phyloP scores from a whole-genome alignment of 1,140 invertebrate species.

The Drosophila kohkoa region DNA sequence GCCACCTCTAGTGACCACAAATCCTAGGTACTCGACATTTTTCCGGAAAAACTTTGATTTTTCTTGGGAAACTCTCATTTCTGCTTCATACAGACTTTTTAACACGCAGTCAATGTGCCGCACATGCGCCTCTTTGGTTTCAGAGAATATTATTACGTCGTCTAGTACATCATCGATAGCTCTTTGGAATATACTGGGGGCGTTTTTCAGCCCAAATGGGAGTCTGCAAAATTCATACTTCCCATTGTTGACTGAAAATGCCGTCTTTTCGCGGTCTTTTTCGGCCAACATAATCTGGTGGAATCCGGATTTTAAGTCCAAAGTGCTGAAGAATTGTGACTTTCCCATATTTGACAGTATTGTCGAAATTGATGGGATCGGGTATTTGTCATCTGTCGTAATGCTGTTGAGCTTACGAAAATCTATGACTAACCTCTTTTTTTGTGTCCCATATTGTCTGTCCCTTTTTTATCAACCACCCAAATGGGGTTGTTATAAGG shows the following conservation, averaged over 20 bases:
- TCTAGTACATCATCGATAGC: constrained; percentile 13
- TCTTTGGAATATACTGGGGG: not conserved
- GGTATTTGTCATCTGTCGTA: no score
- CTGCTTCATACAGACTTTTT: constrained; percentile 10
- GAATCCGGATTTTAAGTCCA: not conserved
- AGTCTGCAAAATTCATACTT: constrained; percentile 16
- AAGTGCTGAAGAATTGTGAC: no score
- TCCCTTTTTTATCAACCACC: no score
- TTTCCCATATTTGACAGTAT: no score
- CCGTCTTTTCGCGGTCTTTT: constrained; percentile 7
- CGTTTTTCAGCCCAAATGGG: not conserved
- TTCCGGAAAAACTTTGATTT: constrained; percentile 24
- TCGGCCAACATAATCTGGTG: not conserved
- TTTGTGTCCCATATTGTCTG: no score
- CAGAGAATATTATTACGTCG: constrained; percentile 28
- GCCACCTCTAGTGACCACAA: constrained; percentile 15
- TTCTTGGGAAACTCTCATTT: constrained; percentile 21
- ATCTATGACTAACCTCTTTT: no score
- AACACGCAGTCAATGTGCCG: constrained; percentile 20
- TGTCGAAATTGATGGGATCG: no score
- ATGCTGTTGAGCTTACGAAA: no score
- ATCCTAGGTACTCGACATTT: constrained; percentile 19
- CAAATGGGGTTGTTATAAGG: not conserved
- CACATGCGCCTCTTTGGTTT: constrained; percentile 10
- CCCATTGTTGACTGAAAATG: constrained; percentile 3